Conservation (phyloP, 2,888 invertebrate species). For the Fragum whitleyi region DNA sequence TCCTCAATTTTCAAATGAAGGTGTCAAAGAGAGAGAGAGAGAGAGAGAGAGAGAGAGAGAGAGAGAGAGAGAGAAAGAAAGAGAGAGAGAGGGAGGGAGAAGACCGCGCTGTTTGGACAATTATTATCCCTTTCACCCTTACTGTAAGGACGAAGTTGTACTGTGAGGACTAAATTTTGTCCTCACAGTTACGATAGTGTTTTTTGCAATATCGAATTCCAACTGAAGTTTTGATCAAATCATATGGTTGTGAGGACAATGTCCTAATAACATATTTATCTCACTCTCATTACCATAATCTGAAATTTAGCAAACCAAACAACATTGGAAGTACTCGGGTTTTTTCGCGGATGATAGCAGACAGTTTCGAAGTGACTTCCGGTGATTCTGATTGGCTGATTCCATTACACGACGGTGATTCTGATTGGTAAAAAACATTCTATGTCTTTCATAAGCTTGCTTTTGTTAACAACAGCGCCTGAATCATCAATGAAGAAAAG, state of each 20-base stretch:
- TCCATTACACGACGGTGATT: neutral
- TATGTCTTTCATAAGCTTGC: conserved; percentile 4
- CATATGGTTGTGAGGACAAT: conserved; percentile 12
- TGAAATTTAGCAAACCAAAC: conserved; percentile 10
- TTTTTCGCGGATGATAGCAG: conserved; percentile 2
- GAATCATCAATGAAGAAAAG: neutral
- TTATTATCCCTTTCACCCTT: conserved; percentile 10
- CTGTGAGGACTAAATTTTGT: conserved; percentile 12
- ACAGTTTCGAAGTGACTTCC: neutral
- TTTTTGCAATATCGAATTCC: neutral
- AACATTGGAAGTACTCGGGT: conserved; percentile 7
- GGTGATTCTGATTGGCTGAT: conserved; percentile 3
- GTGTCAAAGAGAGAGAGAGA: too few species aligned
- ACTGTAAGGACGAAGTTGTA: conserved; percentile 10
- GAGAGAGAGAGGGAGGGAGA: neutral
- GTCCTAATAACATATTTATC: conserved; percentile 4
- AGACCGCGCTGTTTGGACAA: neutral
- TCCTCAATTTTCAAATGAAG: too few species aligned
- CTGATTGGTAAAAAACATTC: neutral
- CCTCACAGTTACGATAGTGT: conserved; percentile 12
- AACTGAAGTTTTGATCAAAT: conserved; percentile 8
- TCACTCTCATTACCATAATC: conserved; percentile 11
- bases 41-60: too few species aligned
- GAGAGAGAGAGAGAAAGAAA: too few species aligned
- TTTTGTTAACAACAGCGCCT: conserved; percentile 10